Base-by-base conservation (phyloP, 2,113 vertebrate species). In the Menura novaehollandiae region DNA sequence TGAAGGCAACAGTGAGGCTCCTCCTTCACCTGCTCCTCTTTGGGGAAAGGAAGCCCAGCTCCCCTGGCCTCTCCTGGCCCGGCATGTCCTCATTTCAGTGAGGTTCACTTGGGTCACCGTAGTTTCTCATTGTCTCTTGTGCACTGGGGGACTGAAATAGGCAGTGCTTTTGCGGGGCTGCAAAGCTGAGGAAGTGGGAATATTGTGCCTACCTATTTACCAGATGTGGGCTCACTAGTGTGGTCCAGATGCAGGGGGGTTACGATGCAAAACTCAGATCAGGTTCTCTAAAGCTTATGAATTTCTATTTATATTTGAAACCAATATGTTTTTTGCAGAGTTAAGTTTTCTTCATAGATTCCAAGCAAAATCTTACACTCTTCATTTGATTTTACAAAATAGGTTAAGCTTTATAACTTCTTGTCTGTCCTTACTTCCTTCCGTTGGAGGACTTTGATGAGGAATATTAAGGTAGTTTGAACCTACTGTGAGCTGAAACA, bases 141-240 rank as follows among this genome's bases (percentile, higher is more conserved):
- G 43, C 26, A 24, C 46, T 44, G 26, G 10, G 9, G 13, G 8
- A 24, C 6, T 19, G 55, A 80, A 87, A 28, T 1, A 30, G 32
- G 14, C 43, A 33, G 53, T 32, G 24, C 23, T 44, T 16, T 52
- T 8, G 3, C 1, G 4, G 1, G 7, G 8, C 32, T 85, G 43
- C 12, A 63, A 33, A 72, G 28, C 8, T 58, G 47, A 71, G 18
- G 15, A 37, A 41, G 6, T 33, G 26, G 22, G 5, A 81, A 32
- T 41, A 14, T 60, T 0, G 0, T 20, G 28, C 59, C 30, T 71
- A 11, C 17, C 21, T 53, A 0, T 22, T 56, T 66, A 32, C 3
- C 11, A 68, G 20, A 6, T 33, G 4, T 62, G 43, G 3, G 3
- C 26, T 78, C 2, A 1, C 13, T 52, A 9, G 10, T 13, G 26